phyloP scores from a whole-genome alignment of 2,113 vertebrate species.

The Phalacrocorax carbo region DNA sequence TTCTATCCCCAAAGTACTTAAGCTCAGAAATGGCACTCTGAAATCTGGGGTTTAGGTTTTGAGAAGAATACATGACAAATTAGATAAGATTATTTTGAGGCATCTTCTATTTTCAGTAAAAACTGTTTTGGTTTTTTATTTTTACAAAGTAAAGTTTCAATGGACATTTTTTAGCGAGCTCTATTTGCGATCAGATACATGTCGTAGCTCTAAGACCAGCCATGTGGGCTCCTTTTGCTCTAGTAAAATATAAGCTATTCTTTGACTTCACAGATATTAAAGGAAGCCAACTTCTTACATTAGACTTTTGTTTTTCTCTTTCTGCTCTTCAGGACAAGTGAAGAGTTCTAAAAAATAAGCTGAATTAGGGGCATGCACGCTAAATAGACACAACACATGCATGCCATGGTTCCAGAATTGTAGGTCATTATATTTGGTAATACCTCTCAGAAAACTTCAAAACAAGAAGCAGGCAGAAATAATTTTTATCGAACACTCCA shows the following conservation, averaged over 20 bases:
- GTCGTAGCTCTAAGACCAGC: background rate
- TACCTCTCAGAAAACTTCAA: background rate
- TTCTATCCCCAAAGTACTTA: background rate
- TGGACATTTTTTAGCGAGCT: background rate
- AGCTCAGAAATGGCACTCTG: background rate
- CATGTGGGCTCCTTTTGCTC: background rate
- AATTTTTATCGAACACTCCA: background rate
- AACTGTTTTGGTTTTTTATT: background rate
- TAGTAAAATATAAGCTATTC: background rate
- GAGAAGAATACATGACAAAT: background rate
- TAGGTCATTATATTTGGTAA: background rate
- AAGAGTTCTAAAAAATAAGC: background rate
- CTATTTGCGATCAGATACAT: background rate
- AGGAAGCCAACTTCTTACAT: background rate
- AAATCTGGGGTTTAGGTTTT: background rate
- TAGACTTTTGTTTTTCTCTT: background rate
- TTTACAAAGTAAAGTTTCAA: background rate
- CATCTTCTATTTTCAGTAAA: background rate
- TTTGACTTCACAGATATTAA: background rate
- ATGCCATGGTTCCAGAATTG: background rate
- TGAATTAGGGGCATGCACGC: background rate
- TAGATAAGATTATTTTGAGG: background rate
- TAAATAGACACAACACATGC: background rate
- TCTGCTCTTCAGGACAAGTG: background rate
- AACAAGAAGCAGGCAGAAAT: background rate